Evolutionary conservation across 2,888 invertebrate genomes (phyloP).

Genomic region (Bedellia somnulentella): DNA sequence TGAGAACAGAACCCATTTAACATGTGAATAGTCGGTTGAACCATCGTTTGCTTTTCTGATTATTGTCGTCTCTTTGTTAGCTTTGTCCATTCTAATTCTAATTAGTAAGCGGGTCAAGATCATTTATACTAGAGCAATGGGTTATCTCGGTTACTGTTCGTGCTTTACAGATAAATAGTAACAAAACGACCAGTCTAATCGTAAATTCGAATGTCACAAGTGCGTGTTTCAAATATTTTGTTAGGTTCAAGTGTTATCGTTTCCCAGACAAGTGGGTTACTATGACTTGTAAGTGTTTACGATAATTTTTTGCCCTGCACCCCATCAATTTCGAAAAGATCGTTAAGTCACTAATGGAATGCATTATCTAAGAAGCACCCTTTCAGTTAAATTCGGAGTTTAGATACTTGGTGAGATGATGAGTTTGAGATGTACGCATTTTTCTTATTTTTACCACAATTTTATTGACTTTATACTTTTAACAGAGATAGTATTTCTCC

Average conservation of each 20-base stretch:
- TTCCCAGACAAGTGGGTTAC: constrained; percentile 36
- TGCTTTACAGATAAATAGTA: no score
- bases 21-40: constrained; percentile 5
- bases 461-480: no score
- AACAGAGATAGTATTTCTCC: background rate
- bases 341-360: background rate
- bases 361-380: no score
- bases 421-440: no score
- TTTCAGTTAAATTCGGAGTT: no score
- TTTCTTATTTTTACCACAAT: no score
- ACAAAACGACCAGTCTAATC: no score
- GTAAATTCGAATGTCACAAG: no score
- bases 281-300: constrained; percentile 28
- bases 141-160: no score
- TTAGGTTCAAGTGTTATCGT: constrained; percentile 44
- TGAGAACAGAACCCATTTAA: constrained; percentile 2
- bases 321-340: constrained; percentile 15
- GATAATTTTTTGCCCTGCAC: constrained; percentile 41
- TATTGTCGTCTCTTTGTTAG: constrained; percentile 2
- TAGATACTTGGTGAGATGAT: no score
- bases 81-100: background rate
- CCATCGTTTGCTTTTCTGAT: constrained; percentile 1
- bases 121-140: no score
- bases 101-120: background rate
- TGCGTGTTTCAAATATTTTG: no score